phyloP scores from a whole-genome alignment of 2,888 invertebrate genomes.

The Allacma fusca region DNA sequence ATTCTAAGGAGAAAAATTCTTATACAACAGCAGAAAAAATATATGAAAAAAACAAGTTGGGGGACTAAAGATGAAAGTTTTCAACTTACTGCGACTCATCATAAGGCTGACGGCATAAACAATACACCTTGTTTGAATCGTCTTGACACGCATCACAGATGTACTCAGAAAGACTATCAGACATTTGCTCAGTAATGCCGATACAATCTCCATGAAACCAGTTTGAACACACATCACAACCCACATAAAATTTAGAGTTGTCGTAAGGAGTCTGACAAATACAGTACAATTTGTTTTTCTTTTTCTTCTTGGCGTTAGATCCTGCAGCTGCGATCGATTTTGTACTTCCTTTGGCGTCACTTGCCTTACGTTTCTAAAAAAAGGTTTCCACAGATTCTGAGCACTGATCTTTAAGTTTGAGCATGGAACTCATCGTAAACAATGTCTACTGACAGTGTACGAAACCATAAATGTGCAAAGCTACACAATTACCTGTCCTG shows the following conservation, averaged over 20 bases:
- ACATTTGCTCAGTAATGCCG: slow-evolving; percentile 89
- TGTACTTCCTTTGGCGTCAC: slow-evolving; percentile 26
- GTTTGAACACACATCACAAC: slow-evolving; percentile 95
- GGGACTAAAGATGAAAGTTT: too few species aligned
- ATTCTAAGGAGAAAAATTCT: slow-evolving; percentile 36
- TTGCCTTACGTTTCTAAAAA: slow-evolving; percentile 40
- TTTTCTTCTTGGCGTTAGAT: slow-evolving; percentile 63
- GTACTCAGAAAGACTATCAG: slow-evolving; percentile 88
- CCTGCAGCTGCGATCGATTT: slow-evolving; percentile 21
- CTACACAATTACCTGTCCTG: slow-evolving; percentile 22
- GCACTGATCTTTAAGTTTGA: too few species aligned
- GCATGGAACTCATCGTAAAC: too few species aligned
- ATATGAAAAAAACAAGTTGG: background rate
- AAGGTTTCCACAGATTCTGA: too few species aligned
- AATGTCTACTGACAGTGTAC: too few species aligned
- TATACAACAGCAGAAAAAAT: background rate
- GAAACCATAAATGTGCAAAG: too few species aligned
- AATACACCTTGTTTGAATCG: slow-evolving; percentile 92
- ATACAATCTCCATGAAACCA: slow-evolving; percentile 99
- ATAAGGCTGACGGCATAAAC: slow-evolving; percentile 94
- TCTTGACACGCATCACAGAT: slow-evolving; percentile 86
- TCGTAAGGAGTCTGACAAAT: slow-evolving; percentile 94
- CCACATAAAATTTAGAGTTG: slow-evolving; percentile 91
- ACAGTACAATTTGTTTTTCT: slow-evolving; percentile 83
- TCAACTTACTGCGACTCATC: slow-evolving; percentile 96